phyloP scores from a whole-genome alignment of 1,140 invertebrate genomes.

The Apis cerana region DNA sequence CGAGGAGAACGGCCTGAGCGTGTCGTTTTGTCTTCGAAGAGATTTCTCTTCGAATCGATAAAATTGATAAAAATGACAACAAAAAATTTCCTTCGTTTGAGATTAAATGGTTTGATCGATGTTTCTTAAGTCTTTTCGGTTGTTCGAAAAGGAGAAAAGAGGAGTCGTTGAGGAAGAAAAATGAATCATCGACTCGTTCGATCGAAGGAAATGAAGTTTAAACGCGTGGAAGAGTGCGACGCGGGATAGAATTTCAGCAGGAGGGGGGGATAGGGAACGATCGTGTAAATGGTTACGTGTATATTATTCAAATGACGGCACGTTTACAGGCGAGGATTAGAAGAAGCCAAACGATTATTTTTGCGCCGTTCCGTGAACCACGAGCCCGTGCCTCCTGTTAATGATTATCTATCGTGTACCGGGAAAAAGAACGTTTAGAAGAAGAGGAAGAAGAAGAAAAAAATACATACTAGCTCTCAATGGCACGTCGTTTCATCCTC shows the following conservation, averaged over 20 bases:
- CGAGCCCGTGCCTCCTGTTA: not conserved
- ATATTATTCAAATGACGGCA: constrained; percentile 29
- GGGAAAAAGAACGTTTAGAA: not conserved
- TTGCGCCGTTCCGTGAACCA: not conserved
- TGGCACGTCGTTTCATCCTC: not conserved
- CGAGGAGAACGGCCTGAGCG: constrained; percentile 15
- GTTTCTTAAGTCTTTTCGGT: no score
- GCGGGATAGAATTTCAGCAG: constrained; percentile 15
- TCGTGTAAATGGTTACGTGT: not conserved
- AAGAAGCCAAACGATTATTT: constrained; percentile 26
- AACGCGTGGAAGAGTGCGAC: not conserved
- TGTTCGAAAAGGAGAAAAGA: no score
- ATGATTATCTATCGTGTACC: not conserved
- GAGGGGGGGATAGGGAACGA: not conserved
- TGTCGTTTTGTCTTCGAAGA: constrained; percentile 14
- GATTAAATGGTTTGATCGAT: no score
- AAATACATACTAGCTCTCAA: not conserved
- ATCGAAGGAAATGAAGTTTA: constrained; percentile 28
- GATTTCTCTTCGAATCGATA: no score
- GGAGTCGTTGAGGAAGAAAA: not conserved
- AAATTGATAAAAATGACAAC: no score
- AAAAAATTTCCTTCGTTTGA: no score
- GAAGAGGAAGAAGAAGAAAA: not conserved
- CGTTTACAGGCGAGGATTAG: constrained; percentile 18
- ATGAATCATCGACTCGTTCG: constrained; percentile 26